phyloP scores from a whole-genome alignment of 2,888 invertebrate genomes.

The Formica aserva region DNA sequence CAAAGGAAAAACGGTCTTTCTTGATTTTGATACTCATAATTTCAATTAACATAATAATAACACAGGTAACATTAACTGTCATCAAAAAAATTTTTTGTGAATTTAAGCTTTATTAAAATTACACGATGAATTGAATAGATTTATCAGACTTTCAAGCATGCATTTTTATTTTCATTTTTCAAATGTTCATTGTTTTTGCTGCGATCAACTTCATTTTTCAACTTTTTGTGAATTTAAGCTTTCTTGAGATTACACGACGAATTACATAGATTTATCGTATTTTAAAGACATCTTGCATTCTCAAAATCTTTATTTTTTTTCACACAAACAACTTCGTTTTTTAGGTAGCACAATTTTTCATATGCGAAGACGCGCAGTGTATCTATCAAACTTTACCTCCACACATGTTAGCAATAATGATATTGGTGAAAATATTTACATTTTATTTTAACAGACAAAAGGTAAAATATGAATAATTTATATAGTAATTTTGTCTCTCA shows the following conservation, averaged over 20 bases:
- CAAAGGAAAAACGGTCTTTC: not conserved
- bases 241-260: not conserved
- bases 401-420: slow-evolving; percentile 3
- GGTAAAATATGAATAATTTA: not conserved
- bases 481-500: not conserved
- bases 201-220: too few relatives aligned
- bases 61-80: slow-evolving; percentile 5
- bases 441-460: slow-evolving; percentile 21
- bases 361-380: not conserved
- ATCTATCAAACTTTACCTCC: slow-evolving; percentile 22
- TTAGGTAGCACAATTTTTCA: not conserved
- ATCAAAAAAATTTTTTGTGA: not conserved
- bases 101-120: not conserved
- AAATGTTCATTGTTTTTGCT: too few relatives aligned
- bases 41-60: not conserved
- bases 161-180: too few relatives aligned
- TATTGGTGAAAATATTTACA: slow-evolving; percentile 26
- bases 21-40: not conserved
- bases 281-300: not conserved
- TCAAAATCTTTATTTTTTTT: not conserved
- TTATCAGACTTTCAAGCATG: too few relatives aligned
- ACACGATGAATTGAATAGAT: not conserved
- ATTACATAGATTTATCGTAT: not conserved
- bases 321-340: not conserved
- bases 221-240: not conserved